These are phyloP conservation scores for Teleiodes luculella DNA, from an alignment of 2,888 invertebrate species.

Conservation along the genomic window DNA sequence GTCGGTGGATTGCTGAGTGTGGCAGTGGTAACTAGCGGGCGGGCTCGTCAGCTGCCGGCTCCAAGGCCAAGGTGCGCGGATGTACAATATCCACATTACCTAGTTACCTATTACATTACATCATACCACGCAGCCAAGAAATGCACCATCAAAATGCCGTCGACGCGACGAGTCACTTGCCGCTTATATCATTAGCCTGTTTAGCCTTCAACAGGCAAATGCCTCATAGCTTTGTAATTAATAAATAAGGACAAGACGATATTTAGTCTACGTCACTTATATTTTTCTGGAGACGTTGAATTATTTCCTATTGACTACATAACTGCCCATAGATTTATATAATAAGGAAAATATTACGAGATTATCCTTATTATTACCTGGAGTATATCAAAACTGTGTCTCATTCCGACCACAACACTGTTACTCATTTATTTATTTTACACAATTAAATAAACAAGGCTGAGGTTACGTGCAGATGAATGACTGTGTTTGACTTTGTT, in stretches of 20 bases:
- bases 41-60: constrained; percentile 8
- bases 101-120: constrained; percentile 39
- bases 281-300: neutral
- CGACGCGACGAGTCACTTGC: constrained; percentile 19
- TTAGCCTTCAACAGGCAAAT: neutral
- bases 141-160: constrained; percentile 41
- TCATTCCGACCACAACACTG: neutral
- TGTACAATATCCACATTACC: constrained; percentile 39
- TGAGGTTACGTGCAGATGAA: no score
- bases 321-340: neutral
- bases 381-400: neutral
- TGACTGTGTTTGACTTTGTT: no score
- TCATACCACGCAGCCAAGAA: constrained; percentile 49
- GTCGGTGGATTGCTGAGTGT: constrained; percentile 42
- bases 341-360: neutral
- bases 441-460: no score
- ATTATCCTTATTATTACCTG: no score
- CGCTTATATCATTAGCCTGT: neutral
- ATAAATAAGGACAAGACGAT: neutral
- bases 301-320: neutral
- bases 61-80: constrained; percentile 48
- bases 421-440: no score
- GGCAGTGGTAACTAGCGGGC: constrained; percentile 37
- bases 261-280: neutral
- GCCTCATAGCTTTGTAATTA: neutral